Conservation (phyloP, 2,888 invertebrate genomes). For the Cryptocephalus moraei region DNA sequence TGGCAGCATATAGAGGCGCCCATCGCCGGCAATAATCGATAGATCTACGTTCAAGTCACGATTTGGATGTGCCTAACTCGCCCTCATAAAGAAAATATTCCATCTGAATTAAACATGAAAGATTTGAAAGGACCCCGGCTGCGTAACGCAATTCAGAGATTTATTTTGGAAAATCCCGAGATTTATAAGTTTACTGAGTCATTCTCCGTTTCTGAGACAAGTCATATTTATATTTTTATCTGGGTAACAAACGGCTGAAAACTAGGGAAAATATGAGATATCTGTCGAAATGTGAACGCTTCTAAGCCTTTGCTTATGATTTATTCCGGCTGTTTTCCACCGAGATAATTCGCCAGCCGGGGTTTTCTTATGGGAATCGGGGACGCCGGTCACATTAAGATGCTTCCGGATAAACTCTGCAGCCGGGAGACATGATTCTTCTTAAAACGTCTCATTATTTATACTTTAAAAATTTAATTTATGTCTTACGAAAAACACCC, state of each 20-base stretch:
- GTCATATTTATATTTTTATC: constrained; percentile 36
- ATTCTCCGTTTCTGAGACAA: constrained; percentile 28
- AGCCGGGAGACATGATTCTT: constrained; percentile 7
- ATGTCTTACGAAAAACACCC: too few species aligned
- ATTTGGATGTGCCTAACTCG: constrained; percentile 18
- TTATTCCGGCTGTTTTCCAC: constrained; percentile 20
- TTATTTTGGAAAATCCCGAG: constrained; percentile 28
- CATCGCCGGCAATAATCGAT: constrained; percentile 28
- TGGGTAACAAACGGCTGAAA: constrained; percentile 30
- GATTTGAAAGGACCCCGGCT: constrained; percentile 22
- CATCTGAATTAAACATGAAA: constrained; percentile 37
- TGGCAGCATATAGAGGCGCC: constrained; percentile 4
- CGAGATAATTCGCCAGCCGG: constrained; percentile 13
- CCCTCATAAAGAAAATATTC: constrained; percentile 28
- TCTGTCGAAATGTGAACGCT: constrained; percentile 31
- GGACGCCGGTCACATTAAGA: constrained; percentile 8
- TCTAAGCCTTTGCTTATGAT: constrained; percentile 29
- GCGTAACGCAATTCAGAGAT: constrained; percentile 26
- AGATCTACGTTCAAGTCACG: constrained; percentile 27
- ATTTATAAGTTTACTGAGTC: constrained; percentile 35
- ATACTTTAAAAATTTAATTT: too few species aligned
- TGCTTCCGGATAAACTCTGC: constrained; percentile 8
- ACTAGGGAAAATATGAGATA: constrained; percentile 31
- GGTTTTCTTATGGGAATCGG: constrained; percentile 6
- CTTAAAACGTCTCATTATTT: not conserved